phyloP scores from a whole-genome alignment of 2,888 invertebrate genomes.

The Cyaniris semiargus region DNA sequence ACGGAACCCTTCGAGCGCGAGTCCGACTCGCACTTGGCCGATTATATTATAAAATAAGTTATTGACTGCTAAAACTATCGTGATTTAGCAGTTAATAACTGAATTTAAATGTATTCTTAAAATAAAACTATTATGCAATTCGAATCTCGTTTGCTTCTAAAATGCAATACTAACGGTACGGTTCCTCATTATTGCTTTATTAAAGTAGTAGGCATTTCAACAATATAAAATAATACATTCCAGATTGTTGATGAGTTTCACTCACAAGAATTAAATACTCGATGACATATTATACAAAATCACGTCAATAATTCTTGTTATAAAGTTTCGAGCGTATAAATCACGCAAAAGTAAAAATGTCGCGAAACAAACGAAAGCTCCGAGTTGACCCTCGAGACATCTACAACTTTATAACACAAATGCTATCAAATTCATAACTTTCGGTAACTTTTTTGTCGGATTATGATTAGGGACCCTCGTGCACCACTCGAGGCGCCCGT shows the following conservation, averaged over 20 bases:
- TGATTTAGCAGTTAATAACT: no score
- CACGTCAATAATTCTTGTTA: neutral
- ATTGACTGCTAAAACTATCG: no score
- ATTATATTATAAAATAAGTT: no score
- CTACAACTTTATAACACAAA: neutral
- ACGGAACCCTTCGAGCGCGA: no score
- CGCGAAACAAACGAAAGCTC: neutral
- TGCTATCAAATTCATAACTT: constrained; percentile 7
- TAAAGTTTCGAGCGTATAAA: neutral
- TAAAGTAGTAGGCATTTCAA: neutral
- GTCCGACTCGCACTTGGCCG: no score
- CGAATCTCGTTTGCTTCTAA: neutral
- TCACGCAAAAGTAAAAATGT: neutral
- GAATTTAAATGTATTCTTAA: no score
- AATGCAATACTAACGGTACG: neutral
- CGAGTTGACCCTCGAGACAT: neutral
- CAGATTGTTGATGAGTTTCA: neutral
- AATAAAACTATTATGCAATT: no score
- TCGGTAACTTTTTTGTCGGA: neutral
- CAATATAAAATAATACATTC: neutral
- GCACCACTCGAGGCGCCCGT: neutral
- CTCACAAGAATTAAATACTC: neutral
- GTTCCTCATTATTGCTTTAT: neutral
- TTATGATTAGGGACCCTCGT: constrained; percentile 1
- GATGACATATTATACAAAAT: neutral